Evolutionary conservation across 2,797 vertebrate species (phyloP), one percentile per base, ranked within the genome.

Genomic region (Lagodon rhomboides): DNA sequence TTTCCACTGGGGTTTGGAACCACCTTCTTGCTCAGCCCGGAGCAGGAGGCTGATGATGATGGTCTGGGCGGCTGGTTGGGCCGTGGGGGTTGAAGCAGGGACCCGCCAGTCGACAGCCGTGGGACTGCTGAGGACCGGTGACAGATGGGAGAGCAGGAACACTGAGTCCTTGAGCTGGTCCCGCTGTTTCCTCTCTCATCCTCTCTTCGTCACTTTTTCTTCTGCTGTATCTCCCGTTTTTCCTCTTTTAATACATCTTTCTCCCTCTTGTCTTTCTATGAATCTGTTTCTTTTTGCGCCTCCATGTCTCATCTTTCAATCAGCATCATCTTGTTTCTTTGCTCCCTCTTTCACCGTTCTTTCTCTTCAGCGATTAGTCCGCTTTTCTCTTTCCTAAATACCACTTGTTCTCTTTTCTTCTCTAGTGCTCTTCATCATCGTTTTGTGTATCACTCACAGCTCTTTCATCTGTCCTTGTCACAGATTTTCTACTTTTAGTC

Each of bases 71-170:
- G 56, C 27, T 43, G 60, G 65, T 69, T 23, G 72, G 61, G 27
- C 66, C 58, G 12, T 16, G 58, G 73, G 72, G 71, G 44, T 53
- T 73, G 73, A 77, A 41, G 75, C 54, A 27, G 71, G 71, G 73
- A 65, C 75, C 68, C 22, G 27, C 67, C 30, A 50, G 83, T 68
- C 67, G 44, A 72, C 75, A 66, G 79, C 81, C 43, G 47, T 65
- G 84, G 78, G 86, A 82, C 85, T 69, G 74, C 70, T 88, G 84
- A 78, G 82, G 75, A 78, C 70, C 38, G 75, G 75, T 90, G 90
- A 91, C 93, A 93, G 93, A 94, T 94, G 91, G 93, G 82, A 81
- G 75, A 85, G 79, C 84, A 74, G 87, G 91, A 89, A 94, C 90
- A 89, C 81, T 8, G 72, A 91, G 91, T 92, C 82, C 90, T 89